Evolutionary conservation across 2,113 vertebrate genomes (phyloP), one percentile per base, ranked within the genome.

Genomic region (Lipophrys pholis): DNA sequence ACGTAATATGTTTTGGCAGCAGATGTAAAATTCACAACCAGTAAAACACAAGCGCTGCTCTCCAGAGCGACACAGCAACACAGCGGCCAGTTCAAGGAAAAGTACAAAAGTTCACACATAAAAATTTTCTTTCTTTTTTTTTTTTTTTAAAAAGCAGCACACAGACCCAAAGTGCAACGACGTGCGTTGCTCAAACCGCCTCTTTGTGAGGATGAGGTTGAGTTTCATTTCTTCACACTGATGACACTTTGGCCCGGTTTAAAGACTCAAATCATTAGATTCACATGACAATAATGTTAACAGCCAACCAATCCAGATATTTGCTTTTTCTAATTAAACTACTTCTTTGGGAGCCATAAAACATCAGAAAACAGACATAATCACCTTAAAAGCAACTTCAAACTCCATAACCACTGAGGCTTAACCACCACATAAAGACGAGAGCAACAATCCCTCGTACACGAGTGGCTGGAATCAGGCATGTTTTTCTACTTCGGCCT

Each of bases 1-100:
- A 77, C 59, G 63, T 78, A 87, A 87, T 84, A 83, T 21, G 7
- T 81, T 89, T 83, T 92, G 89, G 89, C 86, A 42, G 8, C 5
- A 65, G 56, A 65, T 61, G 54, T 69, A 80, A 83, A 81, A 79
- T 61, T 89, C 82, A 82, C 86, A 88, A 84, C 78, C 61, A 85
- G 75, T 87, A 87, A 87, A 90, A 73, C 59, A 85, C 62, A 69
- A 81, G 41, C 65, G 68, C 51, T 0, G 0, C 52, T 68, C 41
- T 69, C 83, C 50, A 41, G 9, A 66, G 78, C 69, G 62, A 39
- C 30, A 68, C 62, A 67, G 60, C 56, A 69, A 77, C 54, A 66
- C 57, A 57, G 59, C 1, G 3, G 76, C 61, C 63, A 39, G 78
- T 53, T 81, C 69, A 81, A 68, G 49, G 15, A 40, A 46, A 67